Conservation (phyloP, 2,797 vertebrate genomes). For the Spatula clypeata region DNA sequence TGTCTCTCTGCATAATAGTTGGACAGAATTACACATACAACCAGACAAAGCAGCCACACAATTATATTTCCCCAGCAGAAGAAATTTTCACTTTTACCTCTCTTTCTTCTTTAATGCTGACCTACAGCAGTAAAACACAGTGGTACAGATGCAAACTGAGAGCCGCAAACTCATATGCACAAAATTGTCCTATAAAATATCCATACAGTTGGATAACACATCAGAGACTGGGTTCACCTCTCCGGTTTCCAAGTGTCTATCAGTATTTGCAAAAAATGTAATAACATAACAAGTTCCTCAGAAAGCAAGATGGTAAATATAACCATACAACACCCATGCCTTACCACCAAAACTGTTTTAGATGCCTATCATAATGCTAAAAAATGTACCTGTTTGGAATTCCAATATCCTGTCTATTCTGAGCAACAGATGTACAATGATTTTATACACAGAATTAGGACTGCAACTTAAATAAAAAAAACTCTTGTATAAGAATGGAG, state of each 20-base stretch:
- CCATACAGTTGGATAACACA: background rate
- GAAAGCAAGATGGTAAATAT: background rate
- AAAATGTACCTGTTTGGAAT: background rate
- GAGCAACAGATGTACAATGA: slow-evolving; percentile 2
- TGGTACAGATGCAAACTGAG: background rate
- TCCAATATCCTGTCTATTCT: slow-evolving; percentile 13
- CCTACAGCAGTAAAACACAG: background rate
- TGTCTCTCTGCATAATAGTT: background rate
- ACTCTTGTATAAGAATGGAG: background rate
- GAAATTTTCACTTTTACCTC: background rate
- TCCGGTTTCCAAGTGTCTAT: background rate
- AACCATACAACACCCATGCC: background rate
- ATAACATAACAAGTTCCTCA: background rate
- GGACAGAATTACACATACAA: background rate
- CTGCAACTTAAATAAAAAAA: slow-evolving; percentile 32
- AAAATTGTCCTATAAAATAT: background rate
- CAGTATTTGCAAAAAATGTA: background rate
- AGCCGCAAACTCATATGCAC: background rate
- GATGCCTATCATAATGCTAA: background rate
- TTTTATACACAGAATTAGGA: slow-evolving; percentile 26
- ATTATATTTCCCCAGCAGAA: rapidly evolving
- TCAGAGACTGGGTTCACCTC: background rate
- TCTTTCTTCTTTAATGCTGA: background rate
- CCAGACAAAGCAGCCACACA: background rate
- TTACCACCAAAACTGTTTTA: background rate